Percentiles rank a stretch among this genome's conserved stretches.
Conservation (phyloP, 2,888 invertebrate species). For the Drosophila lacicola region DNA sequence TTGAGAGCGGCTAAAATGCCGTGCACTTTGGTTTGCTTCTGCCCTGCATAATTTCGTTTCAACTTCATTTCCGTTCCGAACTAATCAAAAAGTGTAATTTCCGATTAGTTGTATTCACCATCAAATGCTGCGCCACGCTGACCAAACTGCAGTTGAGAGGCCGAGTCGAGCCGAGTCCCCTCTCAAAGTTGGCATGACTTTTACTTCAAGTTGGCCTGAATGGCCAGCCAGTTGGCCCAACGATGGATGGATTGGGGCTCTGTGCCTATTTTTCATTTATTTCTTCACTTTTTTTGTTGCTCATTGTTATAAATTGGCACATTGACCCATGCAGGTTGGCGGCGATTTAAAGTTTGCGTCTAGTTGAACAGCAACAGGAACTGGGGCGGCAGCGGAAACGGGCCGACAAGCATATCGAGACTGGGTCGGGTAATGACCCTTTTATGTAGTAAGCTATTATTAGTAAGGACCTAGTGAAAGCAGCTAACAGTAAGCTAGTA, state of each 20-base stretch:
- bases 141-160: conserved; percentile 34
- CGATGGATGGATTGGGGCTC: conserved; percentile 14
- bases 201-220: conserved; percentile 49
- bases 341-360: conserved; percentile 44
- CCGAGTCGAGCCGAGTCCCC: conserved; percentile 25
- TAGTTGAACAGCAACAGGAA: conserved; percentile 37
- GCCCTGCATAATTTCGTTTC: conserved; percentile 85
- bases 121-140: conserved; percentile 59
- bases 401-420: not conserved
- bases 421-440: conserved; percentile 48
- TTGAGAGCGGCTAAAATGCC: conserved; percentile 32
- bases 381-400: conserved; percentile 15
- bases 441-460: conserved; percentile 42
- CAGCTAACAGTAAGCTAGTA: conserved; percentile 19
- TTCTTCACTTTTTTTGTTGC: conserved; percentile 13
- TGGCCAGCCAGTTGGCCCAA: conserved; percentile 21
- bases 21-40: conserved; percentile 39
- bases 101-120: conserved; percentile 83
- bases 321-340: conserved; percentile 67
- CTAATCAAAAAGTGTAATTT: conserved; percentile 86
- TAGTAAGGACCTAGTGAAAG: conserved; percentile 38
- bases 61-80: conserved; percentile 85
- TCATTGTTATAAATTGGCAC: conserved; percentile 78
- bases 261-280: conserved; percentile 37
- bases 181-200: conserved; percentile 49